Conservation (phyloP, 1,140 invertebrate species). For the Ceratina calcarata region DNA sequence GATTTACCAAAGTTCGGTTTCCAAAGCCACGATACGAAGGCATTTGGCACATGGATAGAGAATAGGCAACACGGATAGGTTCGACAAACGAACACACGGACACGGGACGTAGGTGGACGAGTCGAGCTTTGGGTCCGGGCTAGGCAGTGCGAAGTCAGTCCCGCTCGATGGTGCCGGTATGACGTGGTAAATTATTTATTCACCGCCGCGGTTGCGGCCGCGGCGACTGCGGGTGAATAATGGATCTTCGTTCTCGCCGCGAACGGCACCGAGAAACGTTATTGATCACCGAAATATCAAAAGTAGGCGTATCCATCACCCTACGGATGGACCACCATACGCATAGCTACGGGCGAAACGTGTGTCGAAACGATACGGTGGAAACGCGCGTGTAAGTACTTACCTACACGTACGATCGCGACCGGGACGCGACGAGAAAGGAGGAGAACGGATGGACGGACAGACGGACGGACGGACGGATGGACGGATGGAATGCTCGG, state of each 20-base stretch:
- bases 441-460: conserved; percentile 19
- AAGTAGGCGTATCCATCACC: conserved; percentile 74
- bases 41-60: background rate
- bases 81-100: conserved; percentile 50
- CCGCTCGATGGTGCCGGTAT: conserved; percentile 64
- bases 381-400: conserved; percentile 36
- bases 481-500: conserved; percentile 52
- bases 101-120: conserved; percentile 45
- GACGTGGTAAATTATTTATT: conserved; percentile 76
- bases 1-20: conserved; percentile 16
- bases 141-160: conserved; percentile 53
- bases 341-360: conserved; percentile 28
- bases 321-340: conserved; percentile 50
- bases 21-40: background rate
- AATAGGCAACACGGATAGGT: background rate
- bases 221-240: conserved; percentile 71
- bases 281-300: conserved; percentile 76
- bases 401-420: too few relatives aligned
- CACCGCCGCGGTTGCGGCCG: conserved; percentile 39
- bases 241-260: conserved; percentile 65
- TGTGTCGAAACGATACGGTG: conserved; percentile 56
- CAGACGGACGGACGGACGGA: conserved; percentile 23
- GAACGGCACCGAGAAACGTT: conserved; percentile 69
- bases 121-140: conserved; percentile 9
- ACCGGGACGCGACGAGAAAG: background rate